A percentile compares a stretch with the other conserved stretches of the same genome.
phyloP scores from a whole-genome alignment of 2,797 vertebrate genomes.

The Amazona finschi region DNA sequence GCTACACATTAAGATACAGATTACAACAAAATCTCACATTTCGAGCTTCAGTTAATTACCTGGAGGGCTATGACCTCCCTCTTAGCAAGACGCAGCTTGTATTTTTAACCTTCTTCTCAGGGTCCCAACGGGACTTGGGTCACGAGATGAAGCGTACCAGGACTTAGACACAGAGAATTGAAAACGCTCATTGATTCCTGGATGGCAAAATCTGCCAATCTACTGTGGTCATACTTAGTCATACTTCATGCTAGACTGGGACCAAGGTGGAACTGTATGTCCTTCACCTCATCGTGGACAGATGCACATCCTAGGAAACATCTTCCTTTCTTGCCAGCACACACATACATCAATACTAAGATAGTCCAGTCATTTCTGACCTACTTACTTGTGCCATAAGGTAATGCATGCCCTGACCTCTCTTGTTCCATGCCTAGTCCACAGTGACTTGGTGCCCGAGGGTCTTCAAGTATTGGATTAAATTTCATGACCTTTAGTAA shows the following conservation, averaged over 20 bases:
- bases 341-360: accelerated
- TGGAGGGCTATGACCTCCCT: not conserved
- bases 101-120: not conserved
- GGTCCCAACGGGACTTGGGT: not conserved
- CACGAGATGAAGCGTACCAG: not conserved
- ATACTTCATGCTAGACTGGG: not conserved
- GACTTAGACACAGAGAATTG: not conserved
- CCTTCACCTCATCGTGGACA: not conserved
- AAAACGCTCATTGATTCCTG: not conserved
- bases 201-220: not conserved
- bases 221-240: not conserved
- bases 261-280: not conserved
- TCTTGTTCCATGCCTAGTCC: not conserved
- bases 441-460: not conserved
- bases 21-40: not conserved
- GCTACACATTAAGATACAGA: not conserved
- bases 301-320: not conserved
- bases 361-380: not conserved
- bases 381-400: not conserved
- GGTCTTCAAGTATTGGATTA: not conserved
- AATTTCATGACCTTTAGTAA: not conserved
- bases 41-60: not conserved
- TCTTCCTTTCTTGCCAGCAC: not conserved
- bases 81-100: not conserved
- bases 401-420: not conserved